A percentile compares a stretch with the other conserved stretches of the same genome.
Evolutionary conservation across 2,888 invertebrate species (phyloP).

Genomic region (Cylloceria caligata): DNA sequence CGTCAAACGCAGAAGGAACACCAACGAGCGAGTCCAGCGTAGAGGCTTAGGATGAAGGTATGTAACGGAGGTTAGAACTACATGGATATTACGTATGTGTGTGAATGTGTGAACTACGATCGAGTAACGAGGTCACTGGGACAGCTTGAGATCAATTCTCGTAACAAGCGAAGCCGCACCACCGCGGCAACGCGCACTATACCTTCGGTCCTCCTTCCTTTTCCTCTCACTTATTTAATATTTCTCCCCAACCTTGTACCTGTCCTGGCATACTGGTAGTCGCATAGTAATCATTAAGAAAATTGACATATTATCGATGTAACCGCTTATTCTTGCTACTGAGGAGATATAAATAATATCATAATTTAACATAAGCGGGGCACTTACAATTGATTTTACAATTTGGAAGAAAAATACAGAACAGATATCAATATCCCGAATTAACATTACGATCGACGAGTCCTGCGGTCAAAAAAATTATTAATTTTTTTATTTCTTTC

Average conservation of each 20-base stretch:
- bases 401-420: no score
- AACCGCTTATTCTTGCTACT: not conserved
- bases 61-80: slow-evolving; percentile 8
- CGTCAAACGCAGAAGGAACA: slow-evolving; percentile 13
- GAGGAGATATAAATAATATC: not conserved
- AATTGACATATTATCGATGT: slow-evolving; percentile 1
- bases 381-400: no score
- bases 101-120: slow-evolving; percentile 55
- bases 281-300: slow-evolving; percentile 14
- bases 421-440: no score
- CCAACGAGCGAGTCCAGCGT: slow-evolving; percentile 1
- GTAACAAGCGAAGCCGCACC: slow-evolving; percentile 60
- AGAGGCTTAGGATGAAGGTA: slow-evolving; percentile 40
- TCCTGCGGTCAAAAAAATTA: no score
- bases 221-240: slow-evolving; percentile 13
- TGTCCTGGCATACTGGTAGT: not conserved
- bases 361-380: no score
- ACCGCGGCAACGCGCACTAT: slow-evolving; percentile 26
- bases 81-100: slow-evolving; percentile 1
- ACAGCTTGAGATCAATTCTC: slow-evolving; percentile 78
- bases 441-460: no score
- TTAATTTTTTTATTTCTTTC: no score
- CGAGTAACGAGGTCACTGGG: slow-evolving; percentile 79
- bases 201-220: slow-evolving; percentile 22
- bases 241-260: not conserved